Evolutionary conservation across 2,888 invertebrate species (phyloP).

Genomic region (Scotopteryx bipunctaria): DNA sequence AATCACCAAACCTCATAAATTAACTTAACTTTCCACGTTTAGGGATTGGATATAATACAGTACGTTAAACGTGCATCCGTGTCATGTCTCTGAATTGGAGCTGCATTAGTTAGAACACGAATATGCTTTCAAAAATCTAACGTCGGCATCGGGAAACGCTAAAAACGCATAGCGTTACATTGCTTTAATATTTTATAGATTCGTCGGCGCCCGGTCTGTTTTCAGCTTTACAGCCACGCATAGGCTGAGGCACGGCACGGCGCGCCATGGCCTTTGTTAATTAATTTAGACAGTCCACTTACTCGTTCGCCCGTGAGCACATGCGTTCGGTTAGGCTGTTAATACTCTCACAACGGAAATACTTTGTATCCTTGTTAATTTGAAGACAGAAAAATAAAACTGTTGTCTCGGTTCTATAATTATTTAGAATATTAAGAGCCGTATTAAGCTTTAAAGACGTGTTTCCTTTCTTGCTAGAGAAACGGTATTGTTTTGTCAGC

Average conservation of each 20-base stretch:
- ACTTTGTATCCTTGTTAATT: constrained; percentile 67
- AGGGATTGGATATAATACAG: constrained; percentile 38
- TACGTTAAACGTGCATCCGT: constrained; percentile 54
- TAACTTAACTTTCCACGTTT: background rate
- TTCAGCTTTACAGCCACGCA: constrained; percentile 62
- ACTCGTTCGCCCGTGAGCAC: constrained; percentile 61
- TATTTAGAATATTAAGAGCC: background rate
- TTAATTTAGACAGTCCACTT: constrained; percentile 79
- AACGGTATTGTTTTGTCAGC: background rate
- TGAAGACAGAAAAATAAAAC: constrained; percentile 55
- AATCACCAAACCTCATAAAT: background rate
- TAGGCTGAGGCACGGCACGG: constrained; percentile 41
- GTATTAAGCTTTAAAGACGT: background rate
- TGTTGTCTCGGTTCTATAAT: constrained; percentile 35
- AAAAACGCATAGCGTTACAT: constrained; percentile 57
- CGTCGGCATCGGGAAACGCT: constrained; percentile 55
- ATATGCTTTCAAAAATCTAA: constrained; percentile 74
- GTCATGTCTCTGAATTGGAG: constrained; percentile 64
- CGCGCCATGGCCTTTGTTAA: constrained; percentile 55
- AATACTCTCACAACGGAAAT: constrained; percentile 65
- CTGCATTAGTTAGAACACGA: constrained; percentile 74
- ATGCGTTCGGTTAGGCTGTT: constrained; percentile 59
- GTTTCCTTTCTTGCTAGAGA: constrained; percentile 1
- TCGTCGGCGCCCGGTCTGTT: constrained; percentile 43
- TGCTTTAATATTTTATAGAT: constrained; percentile 52